Evolutionary conservation across 1,140 invertebrate species (phyloP), one percentile per base, ranked within the genome.

Genomic region (Lanistes nyassanus): DNA sequence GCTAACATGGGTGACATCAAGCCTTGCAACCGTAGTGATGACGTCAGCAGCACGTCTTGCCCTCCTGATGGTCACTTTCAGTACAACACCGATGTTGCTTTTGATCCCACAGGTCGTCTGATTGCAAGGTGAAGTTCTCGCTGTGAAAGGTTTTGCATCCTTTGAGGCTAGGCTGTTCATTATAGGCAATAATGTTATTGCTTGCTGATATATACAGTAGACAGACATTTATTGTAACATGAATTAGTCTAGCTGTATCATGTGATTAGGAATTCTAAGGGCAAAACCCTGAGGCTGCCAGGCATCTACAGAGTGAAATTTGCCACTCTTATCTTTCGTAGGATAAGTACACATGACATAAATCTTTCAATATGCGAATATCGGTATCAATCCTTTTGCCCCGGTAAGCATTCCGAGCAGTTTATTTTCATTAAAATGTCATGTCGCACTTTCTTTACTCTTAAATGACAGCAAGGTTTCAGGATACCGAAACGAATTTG

Each of bases 41-140:
- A 60, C 2, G 1, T 77, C 80, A 64, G 75, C 0, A 86, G 86
- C 11, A 87, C 92, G 11, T 90, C 91, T 55, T 87, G 82, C 29
- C 92, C 93, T 26, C 74, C 81, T 0, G 89, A 91, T 67, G 89
- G 88, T 5, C 80, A 83, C 11, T 89, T 90, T 68, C 89, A 92
- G 36, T 95, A 93, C 86, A 96, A 95, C 81, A 95, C 94, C 0
- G 93, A 95, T 80, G 91, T 96, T 0, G 94, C 93, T 0, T 94
- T 94, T 82, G 91, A 94, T 81, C 88, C 92, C 72, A 81, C 88
- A 1, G 94, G 94, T n/a, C 77, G 60, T 21, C 79, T 92, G 3
- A 80, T 92, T 6, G 89, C 65, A 23, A 37, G 65, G 65, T 67
- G 36, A 67, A 29, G n/a, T n/a, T n/a, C n/a, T n/a, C n/a, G n/a